Evolutionary conservation across 2,888 invertebrate species (phyloP).

Genomic region (Amitus sp.): DNA sequence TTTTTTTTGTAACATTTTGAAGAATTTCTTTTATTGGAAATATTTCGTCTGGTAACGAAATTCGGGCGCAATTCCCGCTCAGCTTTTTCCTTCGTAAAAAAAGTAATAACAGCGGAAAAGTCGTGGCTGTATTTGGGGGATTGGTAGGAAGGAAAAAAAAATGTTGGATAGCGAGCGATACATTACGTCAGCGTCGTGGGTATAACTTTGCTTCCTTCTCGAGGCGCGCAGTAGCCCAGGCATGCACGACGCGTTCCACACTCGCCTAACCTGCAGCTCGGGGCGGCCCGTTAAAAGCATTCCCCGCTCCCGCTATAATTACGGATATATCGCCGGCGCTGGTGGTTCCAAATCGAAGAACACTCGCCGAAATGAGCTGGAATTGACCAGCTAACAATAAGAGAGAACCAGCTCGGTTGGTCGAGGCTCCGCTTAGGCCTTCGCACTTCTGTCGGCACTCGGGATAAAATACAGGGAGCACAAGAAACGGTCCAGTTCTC

Average conservation of each 20-base stretch:
- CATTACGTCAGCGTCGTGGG: conserved; percentile 43
- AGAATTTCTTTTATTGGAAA: too few relatives aligned
- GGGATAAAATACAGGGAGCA: not conserved
- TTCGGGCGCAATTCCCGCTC: too few relatives aligned
- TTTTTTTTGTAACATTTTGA: too few relatives aligned
- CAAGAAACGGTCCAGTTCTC: not conserved
- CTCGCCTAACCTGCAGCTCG: conserved; percentile 39
- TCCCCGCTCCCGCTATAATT: conserved; percentile 55
- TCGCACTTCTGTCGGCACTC: conserved; percentile 6
- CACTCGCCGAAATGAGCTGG: conserved; percentile 47
- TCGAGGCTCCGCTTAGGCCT: conserved; percentile 22
- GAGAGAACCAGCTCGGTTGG: too few relatives aligned
- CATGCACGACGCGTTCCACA: conserved; percentile 29
- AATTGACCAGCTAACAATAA: conserved; percentile 45
- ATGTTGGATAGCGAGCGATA: conserved; percentile 40
- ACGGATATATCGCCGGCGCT: conserved; percentile 43
- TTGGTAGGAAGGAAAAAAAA: too few relatives aligned
- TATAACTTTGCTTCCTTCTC: conserved; percentile 42
- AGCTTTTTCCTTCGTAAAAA: too few relatives aligned
- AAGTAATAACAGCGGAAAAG: too few relatives aligned
- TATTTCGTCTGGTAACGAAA: too few relatives aligned
- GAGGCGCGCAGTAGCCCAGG: conserved; percentile 23
- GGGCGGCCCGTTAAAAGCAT: conserved; percentile 57
- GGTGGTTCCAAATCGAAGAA: conserved; percentile 46
- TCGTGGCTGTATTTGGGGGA: too few relatives aligned